These are phyloP conservation scores for Cephonodes hylas DNA, from an alignment of 2,888 invertebrate species.

Conservation along the genomic window DNA sequence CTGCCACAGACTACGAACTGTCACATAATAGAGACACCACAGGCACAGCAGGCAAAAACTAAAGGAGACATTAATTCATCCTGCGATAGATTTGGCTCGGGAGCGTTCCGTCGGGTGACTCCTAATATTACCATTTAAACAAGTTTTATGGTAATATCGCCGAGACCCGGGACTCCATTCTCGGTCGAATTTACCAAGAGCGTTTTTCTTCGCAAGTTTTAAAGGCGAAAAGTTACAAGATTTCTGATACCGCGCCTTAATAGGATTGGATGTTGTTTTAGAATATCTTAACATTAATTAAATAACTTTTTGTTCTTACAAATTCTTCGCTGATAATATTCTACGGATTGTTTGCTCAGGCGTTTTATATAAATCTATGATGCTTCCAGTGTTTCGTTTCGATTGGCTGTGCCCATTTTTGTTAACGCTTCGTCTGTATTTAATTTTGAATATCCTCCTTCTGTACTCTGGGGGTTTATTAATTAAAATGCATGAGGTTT, in stretches of 20 bases:
- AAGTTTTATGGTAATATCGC: slow-evolving; percentile 79
- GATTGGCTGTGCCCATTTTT: slow-evolving; percentile 15
- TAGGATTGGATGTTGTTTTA: slow-evolving; percentile 66
- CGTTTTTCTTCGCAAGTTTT: slow-evolving; percentile 68
- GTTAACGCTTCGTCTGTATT: not conserved
- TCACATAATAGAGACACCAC: not conserved
- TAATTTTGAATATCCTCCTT: not conserved
- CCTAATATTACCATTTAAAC: slow-evolving; percentile 81
- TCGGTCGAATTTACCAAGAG: slow-evolving; percentile 66
- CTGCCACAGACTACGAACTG: not conserved
- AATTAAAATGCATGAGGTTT: not conserved
- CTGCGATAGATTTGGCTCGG: slow-evolving; percentile 54
- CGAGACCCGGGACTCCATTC: slow-evolving; percentile 69
- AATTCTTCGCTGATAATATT: slow-evolving; percentile 45
- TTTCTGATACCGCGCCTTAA: slow-evolving; percentile 65
- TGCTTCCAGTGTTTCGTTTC: slow-evolving; percentile 3
- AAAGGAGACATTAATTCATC: slow-evolving; percentile 17
- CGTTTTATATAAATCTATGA: slow-evolving; percentile 19
- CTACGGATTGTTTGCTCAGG: slow-evolving; percentile 30
- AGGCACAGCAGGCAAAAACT: not conserved
- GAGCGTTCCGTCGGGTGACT: slow-evolving; percentile 64
- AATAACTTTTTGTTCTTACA: slow-evolving; percentile 45
- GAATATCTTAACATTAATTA: slow-evolving; percentile 68
- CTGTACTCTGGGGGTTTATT: not conserved
- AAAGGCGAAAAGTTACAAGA: slow-evolving; percentile 72